phyloP scores from a whole-genome alignment of 30 jellyfish, hydroid and myxozoan species.

The Hydra vulgaris region DNA sequence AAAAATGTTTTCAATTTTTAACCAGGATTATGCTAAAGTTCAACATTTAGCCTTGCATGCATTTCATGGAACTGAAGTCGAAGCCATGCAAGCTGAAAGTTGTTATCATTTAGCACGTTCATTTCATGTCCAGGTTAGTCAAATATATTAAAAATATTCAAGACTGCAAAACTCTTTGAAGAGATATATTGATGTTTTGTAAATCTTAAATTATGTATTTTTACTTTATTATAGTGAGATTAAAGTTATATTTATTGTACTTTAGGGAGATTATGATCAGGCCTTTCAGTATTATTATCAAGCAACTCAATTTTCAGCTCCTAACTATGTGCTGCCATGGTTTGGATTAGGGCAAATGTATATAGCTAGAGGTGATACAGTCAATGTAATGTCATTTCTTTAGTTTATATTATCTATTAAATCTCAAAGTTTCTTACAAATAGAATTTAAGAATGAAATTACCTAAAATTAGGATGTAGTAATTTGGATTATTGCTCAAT shows the following conservation, averaged over 20 bases:
- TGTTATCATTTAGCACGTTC: slow-evolving; percentile 85
- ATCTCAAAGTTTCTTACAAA: too few relatives aligned
- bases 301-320: slow-evolving; percentile 89
- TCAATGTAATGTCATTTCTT: slow-evolving; percentile 32
- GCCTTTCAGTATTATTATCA: slow-evolving; percentile 91
- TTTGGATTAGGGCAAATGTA: slow-evolving; percentile 96
- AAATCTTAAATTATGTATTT: too few relatives aligned
- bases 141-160: neutral
- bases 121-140: slow-evolving; percentile 79
- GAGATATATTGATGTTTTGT: too few relatives aligned
- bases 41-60: slow-evolving; percentile 93
- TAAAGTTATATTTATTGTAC: neutral
- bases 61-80: slow-evolving; percentile 86
- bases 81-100: slow-evolving; percentile 93
- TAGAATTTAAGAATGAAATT: too few relatives aligned
- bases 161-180: too few relatives aligned
- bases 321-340: slow-evolving; percentile 85
- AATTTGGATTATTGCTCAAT: too few relatives aligned
- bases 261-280: slow-evolving; percentile 81
- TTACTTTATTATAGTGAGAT: neutral
- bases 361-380: slow-evolving; percentile 84
- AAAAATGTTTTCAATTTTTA: neutral
- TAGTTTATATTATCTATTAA: too few relatives aligned
- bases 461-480: too few relatives aligned
- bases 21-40: slow-evolving; percentile 82